Evolutionary conservation across 2,113 vertebrate genomes (phyloP).

Genomic region (Osmerus eperlanus): DNA sequence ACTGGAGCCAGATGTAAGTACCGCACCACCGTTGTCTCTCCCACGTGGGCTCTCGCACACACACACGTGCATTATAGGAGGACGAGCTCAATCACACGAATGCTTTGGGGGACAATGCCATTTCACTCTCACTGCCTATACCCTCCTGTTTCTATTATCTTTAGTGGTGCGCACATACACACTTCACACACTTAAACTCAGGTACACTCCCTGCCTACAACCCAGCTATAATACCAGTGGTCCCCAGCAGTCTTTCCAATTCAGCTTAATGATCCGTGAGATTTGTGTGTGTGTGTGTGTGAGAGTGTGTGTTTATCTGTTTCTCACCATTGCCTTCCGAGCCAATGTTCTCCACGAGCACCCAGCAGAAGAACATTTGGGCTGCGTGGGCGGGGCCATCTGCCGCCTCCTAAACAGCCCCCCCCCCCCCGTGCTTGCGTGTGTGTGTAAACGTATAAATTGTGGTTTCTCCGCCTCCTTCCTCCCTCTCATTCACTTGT

Average conservation of each 20-base stretch:
- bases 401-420: background rate
- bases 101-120: background rate
- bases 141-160: too few species aligned
- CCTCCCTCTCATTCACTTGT: background rate
- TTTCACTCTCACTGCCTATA: conserved; percentile 2
- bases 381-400: background rate
- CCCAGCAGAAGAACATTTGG: background rate
- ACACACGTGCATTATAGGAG: background rate
- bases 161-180: conserved; percentile 1
- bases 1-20: conserved; percentile 93
- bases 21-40: background rate
- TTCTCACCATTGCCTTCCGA: background rate
- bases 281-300: background rate
- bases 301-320: background rate
- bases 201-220: background rate
- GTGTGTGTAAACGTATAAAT: conserved; percentile 9
- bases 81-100: background rate
- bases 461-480: background rate
- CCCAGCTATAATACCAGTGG: background rate
- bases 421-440: background rate
- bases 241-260: conserved; percentile 1
- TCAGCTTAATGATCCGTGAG: conserved; percentile 13
- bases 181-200: background rate
- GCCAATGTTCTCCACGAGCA: background rate
- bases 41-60: background rate